Conservation (phyloP, 2,888 invertebrate genomes). For the Caenorhabditis sp. region DNA sequence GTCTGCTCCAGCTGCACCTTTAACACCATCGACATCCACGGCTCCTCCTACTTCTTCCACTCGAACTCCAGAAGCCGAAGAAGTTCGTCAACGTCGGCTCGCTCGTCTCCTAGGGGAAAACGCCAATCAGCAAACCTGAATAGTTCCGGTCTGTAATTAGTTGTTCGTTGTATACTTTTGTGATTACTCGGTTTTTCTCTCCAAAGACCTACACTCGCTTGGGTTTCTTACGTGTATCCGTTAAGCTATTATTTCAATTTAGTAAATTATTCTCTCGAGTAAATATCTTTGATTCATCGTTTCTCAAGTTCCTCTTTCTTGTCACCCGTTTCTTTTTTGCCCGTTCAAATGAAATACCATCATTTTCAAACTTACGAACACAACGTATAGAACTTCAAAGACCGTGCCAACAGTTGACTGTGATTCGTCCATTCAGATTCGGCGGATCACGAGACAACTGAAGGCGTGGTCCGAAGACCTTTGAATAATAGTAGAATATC, state of each 20-base stretch:
- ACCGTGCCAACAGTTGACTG: conserved; percentile 74
- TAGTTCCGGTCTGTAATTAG: conserved; percentile 16
- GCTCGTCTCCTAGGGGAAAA: conserved; percentile 48
- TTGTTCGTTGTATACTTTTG: conserved; percentile 40
- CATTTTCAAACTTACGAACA: background rate
- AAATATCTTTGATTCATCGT: background rate
- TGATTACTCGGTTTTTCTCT: conserved; percentile 40
- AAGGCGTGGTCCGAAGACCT: conserved; percentile 52
- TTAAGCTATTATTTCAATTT: conserved; percentile 41
- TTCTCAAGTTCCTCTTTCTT: conserved; percentile 34
- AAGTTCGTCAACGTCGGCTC: conserved; percentile 51
- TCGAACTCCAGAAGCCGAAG: conserved; percentile 60
- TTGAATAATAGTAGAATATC: conserved; percentile 26
- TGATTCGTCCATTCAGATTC: conserved; percentile 64
- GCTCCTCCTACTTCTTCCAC: conserved; percentile 21
- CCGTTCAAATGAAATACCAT: conserved; percentile 31
- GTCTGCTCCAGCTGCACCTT: background rate
- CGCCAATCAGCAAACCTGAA: conserved; percentile 1
- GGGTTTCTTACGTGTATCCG: conserved; percentile 51
- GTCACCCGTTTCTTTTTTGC: conserved; percentile 10
- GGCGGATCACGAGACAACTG: conserved; percentile 73
- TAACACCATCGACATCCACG: conserved; percentile 17
- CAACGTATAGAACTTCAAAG: conserved; percentile 21
- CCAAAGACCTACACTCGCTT: conserved; percentile 12
- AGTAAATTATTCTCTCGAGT: conserved; percentile 48